These are phyloP conservation scores for Epizoanthus illoricatus DNA, from an alignment of 92 coral and sea anemone species.

Conservation along the genomic window DNA sequence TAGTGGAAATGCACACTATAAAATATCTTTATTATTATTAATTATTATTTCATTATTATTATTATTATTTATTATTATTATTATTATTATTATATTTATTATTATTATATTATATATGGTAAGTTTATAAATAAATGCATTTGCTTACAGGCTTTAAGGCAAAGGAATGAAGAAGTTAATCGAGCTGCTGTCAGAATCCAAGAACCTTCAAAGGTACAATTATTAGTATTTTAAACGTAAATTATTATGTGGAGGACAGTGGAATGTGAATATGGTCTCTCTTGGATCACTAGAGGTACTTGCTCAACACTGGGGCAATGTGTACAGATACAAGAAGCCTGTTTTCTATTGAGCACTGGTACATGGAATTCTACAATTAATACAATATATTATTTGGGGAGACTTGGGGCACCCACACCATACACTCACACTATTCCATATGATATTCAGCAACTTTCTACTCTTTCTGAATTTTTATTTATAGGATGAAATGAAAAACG, in stretches of 20 bases:
- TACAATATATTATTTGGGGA: no score
- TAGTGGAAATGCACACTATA: not conserved
- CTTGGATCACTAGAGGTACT: no score
- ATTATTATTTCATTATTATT: not conserved
- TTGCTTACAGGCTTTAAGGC: constrained; percentile 7
- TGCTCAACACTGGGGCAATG: no score
- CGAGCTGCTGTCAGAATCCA: not conserved
- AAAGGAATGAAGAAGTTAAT: constrained; percentile 18
- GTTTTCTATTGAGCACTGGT: no score
- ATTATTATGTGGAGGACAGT: not conserved
- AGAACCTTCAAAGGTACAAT: constrained; percentile 25
- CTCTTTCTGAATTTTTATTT: not conserved
- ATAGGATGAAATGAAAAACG: not conserved
- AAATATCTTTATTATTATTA: not conserved
- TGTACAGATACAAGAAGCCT: no score
- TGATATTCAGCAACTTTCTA: not conserved
- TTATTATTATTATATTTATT: no score
- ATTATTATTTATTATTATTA: not conserved
- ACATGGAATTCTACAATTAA: no score
- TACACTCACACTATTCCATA: not conserved
- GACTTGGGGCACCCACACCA: no score
- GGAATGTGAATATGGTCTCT: no score
- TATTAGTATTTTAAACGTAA: not conserved
- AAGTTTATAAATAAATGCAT: not conserved
- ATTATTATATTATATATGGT: no score